phyloP scores from a whole-genome alignment of 2,888 invertebrate genomes.

The Synanthedon myopaeformis region DNA sequence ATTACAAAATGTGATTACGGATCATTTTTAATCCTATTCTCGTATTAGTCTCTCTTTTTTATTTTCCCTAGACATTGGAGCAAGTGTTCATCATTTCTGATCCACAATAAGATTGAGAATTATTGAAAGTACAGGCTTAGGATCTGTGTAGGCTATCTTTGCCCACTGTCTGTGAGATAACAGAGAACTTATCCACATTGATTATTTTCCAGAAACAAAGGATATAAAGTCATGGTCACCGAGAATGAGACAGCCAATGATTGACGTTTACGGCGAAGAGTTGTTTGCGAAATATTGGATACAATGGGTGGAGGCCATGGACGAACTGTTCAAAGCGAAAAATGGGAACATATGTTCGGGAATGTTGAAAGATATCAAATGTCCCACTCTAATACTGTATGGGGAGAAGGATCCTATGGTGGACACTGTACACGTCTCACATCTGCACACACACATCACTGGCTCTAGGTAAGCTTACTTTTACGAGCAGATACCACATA shows the following conservation, averaged over 20 bases:
- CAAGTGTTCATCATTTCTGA: no score
- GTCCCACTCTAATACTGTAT: slow-evolving; percentile 85
- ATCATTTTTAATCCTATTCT: no score
- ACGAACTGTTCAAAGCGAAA: slow-evolving; percentile 65
- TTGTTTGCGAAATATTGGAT: slow-evolving; percentile 78
- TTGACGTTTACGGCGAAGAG: slow-evolving; percentile 79
- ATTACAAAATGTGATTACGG: no score
- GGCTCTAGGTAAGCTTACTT: slow-evolving; percentile 68
- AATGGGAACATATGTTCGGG: slow-evolving; percentile 81
- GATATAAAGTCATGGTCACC: slow-evolving; percentile 85
- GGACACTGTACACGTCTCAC: slow-evolving; percentile 77
- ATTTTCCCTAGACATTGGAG: no score
- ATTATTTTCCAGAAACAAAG: slow-evolving; percentile 65
- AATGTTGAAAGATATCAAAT: slow-evolving; percentile 73
- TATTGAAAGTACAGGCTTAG: no score
- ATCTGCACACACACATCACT: slow-evolving; percentile 75
- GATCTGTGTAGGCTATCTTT: no score
- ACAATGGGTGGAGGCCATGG: slow-evolving; percentile 78
- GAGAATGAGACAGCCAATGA: slow-evolving; percentile 78
- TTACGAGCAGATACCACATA: no score
- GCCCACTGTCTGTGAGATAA: no score
- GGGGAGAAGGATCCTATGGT: slow-evolving; percentile 87
- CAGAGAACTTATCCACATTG: not conserved
- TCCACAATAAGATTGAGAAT: no score
- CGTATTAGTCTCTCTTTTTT: no score